Conservation (phyloP, 2,888 invertebrate genomes). For the Spialia ferax region DNA sequence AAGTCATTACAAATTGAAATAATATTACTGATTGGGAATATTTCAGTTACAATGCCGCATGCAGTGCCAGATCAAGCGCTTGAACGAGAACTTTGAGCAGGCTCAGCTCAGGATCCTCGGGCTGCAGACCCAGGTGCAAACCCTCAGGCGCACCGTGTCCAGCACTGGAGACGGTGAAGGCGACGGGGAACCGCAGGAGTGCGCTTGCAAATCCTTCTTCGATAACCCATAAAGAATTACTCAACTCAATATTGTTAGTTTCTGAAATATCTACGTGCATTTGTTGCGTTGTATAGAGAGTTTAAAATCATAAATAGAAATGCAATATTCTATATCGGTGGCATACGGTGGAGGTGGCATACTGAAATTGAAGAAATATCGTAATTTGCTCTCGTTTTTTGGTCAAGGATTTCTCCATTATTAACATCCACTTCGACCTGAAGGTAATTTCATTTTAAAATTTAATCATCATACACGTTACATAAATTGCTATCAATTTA, state of each 20-base stretch:
- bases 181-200: conserved; percentile 61
- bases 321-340: too few relatives aligned
- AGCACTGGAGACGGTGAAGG: conserved; percentile 67
- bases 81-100: conserved; percentile 91
- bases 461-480: too few relatives aligned
- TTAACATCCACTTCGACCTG: too few relatives aligned
- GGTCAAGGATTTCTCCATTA: too few relatives aligned
- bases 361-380: too few relatives aligned
- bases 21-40: neutral
- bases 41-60: conserved; percentile 88
- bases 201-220: conserved; percentile 72
- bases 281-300: neutral
- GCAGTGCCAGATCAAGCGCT: conserved; percentile 89
- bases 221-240: conserved; percentile 53
- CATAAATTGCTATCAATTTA: too few relatives aligned
- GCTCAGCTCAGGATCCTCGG: conserved; percentile 89
- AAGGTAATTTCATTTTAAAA: too few relatives aligned
- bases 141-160: conserved; percentile 80
- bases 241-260: neutral
- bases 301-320: neutral
- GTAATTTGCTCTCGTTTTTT: too few relatives aligned
- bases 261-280: too few relatives aligned
- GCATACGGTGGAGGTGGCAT: too few relatives aligned
- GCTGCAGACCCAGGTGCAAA: conserved; percentile 89
- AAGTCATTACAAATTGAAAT: too few relatives aligned